Conservation (phyloP, 2,888 invertebrate genomes). For the Camponotus fellah region DNA sequence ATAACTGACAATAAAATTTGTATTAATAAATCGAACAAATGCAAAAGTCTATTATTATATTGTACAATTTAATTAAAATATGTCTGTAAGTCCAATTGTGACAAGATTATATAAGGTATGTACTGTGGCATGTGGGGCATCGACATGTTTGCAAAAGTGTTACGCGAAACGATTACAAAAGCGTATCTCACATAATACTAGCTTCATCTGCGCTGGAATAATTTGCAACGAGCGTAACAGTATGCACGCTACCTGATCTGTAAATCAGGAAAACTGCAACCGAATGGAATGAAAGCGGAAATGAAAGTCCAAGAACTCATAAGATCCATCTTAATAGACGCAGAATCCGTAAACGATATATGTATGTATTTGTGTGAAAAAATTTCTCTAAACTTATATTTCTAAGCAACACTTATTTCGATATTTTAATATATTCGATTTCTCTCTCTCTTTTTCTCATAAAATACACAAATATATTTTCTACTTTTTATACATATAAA, state of each 20-base stretch:
- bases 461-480: neutral
- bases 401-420: neutral
- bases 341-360: constrained; percentile 9
- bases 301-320: constrained; percentile 35
- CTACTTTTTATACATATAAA: neutral
- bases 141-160: constrained; percentile 16
- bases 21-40: neutral
- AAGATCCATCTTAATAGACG: constrained; percentile 1
- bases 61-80: neutral
- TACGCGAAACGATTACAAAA: constrained; percentile 37
- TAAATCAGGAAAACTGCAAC: constrained; percentile 27
- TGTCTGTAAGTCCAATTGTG: neutral
- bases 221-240: constrained; percentile 49
- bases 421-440: neutral
- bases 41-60: neutral
- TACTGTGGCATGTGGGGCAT: neutral
- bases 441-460: neutral
- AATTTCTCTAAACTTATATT: neutral
- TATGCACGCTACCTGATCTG: constrained; percentile 4
- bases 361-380: neutral
- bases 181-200: constrained; percentile 43
- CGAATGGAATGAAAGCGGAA: constrained; percentile 40
- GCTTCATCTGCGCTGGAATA: constrained; percentile 35
- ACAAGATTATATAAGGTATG: neutral
- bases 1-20: neutral